Base-by-base conservation (phyloP, 2,113 vertebrate genomes). In the Nettapus auritus region DNA sequence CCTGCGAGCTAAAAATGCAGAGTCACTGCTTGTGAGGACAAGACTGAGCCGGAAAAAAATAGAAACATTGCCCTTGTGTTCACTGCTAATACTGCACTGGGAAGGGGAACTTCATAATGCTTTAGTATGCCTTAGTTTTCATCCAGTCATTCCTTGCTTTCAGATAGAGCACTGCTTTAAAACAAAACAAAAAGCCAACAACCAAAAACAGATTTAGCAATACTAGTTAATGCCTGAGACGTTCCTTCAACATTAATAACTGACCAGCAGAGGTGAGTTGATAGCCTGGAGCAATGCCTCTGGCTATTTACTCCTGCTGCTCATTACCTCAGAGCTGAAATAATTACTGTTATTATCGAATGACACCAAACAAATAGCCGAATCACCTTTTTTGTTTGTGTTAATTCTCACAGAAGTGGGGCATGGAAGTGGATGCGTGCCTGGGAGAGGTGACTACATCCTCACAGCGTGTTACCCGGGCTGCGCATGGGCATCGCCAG, bases 1-100 rank as follows among this genome's bases (percentile, higher is more conserved):
- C 97, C 82, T 68, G 62, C 0, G 2, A 94, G 92, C 82, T 89
- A 53, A 96, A 97, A 97, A 95, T 7, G 95, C 96, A 91, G 89
- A 95, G 97, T 97, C 96, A 97, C 93, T 94, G 94, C 94, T 96
- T 95, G 86, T 0, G 91, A 93, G 94, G 92, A 89, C 90, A 94
- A 94, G 94, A 67, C 78, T 96, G 91, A 2, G 31, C 75, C 78
- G 87, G 91, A 90, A 82, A 85, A 48, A 97, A 90, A 94, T 73
- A 97, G 88, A 68, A 95, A 82, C 92, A 6, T 38, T 93, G 89
- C 90, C 94, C 87, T 85, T 93, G 91, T 55, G 53, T 92, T 93
- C 82, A 40, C 64, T 67, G 83, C 34, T 95, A 92, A 93, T 89
- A 83, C 82, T 91, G 82, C 87, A 86, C 62, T 0, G 1, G 40